A percentile compares a stretch with the other conserved stretches of the same genome.
These are phyloP conservation scores for Nothocercus nigrocapillus DNA, from an alignment of 2,113 vertebrate species.

Conservation along the genomic window DNA sequence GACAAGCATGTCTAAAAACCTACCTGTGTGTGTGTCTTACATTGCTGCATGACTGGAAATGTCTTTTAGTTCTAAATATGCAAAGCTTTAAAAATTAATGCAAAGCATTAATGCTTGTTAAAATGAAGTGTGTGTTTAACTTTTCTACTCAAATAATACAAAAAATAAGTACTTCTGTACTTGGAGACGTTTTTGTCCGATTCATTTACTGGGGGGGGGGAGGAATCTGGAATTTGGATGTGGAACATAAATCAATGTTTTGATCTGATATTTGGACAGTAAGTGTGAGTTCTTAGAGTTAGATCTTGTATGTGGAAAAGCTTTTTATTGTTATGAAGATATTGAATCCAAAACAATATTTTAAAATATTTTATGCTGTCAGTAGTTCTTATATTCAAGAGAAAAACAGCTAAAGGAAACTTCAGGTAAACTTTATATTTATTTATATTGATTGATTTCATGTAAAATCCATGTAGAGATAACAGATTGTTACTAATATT, in stretches of 20 bases:
- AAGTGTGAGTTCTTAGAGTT: not conserved
- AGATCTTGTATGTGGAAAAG: not conserved
- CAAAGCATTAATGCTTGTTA: not conserved
- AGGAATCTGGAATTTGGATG: fast-evolving
- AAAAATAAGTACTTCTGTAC: not conserved
- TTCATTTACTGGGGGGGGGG: too few relatives aligned
- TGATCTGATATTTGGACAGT: not conserved
- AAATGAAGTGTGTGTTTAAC: not conserved
- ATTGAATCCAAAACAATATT: not conserved
- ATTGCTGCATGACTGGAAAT: not conserved
- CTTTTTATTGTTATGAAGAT: not conserved
- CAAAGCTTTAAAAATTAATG: not conserved
- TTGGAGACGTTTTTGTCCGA: not conserved
- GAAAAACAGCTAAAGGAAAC: not conserved
- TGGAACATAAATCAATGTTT: not conserved
- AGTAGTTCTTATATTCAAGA: not conserved
- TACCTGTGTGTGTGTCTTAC: not conserved
- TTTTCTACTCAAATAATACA: not conserved
- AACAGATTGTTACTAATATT: not conserved
- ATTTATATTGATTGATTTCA: not conserved
- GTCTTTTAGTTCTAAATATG: not conserved
- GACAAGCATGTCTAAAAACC: not conserved
- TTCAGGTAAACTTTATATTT: not conserved
- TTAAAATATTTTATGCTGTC: not conserved
- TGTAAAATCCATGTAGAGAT: not conserved